Conservation (phyloP, 2,888 invertebrate species). For the Rhagonycha fulva region DNA sequence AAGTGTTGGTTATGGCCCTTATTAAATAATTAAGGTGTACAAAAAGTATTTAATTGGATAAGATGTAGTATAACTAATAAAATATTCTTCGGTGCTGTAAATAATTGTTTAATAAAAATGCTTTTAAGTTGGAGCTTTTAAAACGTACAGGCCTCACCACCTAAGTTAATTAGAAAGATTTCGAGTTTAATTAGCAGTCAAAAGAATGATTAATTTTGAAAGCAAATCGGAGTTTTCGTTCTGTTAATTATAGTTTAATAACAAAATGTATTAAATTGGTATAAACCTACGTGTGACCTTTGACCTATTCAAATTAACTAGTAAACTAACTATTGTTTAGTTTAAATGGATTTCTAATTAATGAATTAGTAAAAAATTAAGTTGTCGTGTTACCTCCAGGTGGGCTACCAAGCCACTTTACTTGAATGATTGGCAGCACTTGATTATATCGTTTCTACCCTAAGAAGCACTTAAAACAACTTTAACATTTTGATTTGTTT, state of each 20-base stretch:
- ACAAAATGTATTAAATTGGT: conserved; percentile 12
- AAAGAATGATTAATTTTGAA: conserved; percentile 36
- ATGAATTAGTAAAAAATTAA: conserved; percentile 35
- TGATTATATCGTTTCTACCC: conserved; percentile 33
- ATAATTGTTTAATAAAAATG: conserved; percentile 2
- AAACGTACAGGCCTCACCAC: conserved; percentile 19
- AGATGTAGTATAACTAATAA: neutral
- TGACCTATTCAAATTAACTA: neutral
- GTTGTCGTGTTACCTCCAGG: conserved; percentile 33
- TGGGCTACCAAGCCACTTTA: conserved; percentile 36
- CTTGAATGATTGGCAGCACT: conserved; percentile 33
- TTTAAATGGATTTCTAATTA: conserved; percentile 35
- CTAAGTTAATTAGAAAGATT: conserved; percentile 35
- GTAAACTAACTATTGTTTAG: conserved; percentile 36
- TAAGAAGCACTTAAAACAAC: conserved; percentile 29
- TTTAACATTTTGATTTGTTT: conserved; percentile 5
- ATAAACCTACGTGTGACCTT: neutral
- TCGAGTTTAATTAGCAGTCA: conserved; percentile 41
- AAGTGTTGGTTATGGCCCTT: neutral
- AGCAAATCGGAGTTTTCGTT: conserved; percentile 26
- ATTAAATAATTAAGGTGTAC: neutral
- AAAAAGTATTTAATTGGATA: neutral
- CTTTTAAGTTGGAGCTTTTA: neutral
- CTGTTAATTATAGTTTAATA: conserved; percentile 29
- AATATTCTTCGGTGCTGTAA: neutral